These are phyloP conservation scores for Takifugu rubripes DNA, from an alignment of 2,797 vertebrate genomes.

Conservation along the genomic window DNA sequence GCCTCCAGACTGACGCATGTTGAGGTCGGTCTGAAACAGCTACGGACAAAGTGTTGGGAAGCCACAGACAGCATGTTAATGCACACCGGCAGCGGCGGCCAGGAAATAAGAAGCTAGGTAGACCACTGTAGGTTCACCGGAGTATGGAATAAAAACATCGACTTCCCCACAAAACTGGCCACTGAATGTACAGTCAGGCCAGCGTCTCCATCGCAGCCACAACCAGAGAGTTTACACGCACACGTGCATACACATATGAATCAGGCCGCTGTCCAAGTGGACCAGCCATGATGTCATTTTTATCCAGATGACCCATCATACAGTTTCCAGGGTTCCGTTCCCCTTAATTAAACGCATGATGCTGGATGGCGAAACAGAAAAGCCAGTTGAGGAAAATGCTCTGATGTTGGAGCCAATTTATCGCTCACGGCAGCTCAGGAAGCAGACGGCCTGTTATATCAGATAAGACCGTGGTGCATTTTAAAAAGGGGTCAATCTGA, in stretches of 20 bases:
- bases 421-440: conserved; percentile 27
- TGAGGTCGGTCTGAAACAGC: conserved; percentile 42
- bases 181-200: conserved; percentile 55
- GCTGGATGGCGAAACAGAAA: conserved; percentile 37
- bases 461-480: conserved; percentile 15
- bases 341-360: conserved; percentile 46
- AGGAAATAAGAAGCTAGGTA: conserved; percentile 70
- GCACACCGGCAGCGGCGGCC: conserved; percentile 45
- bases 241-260: conserved; percentile 12
- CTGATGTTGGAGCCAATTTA: conserved; percentile 33
- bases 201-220: conserved; percentile 50
- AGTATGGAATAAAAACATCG: conserved; percentile 42
- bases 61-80: conserved; percentile 61
- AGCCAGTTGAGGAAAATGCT: conserved; percentile 27
- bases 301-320: conserved; percentile 61
- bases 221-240: conserved; percentile 17
- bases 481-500: conserved; percentile 19
- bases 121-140: conserved; percentile 50
- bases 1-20: conserved; percentile 6
- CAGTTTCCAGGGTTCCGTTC: conserved; percentile 61
- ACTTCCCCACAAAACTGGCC: conserved; percentile 50
- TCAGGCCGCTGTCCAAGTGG: conserved; percentile 40
- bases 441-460: conserved; percentile 40
- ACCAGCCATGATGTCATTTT: conserved; percentile 55
- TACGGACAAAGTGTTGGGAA: conserved; percentile 47